A percentile compares a stretch with the other conserved stretches of the same genome.
Evolutionary conservation across 1,140 invertebrate genomes (phyloP).

Genomic region (Druon quercuslanigerum): DNA sequence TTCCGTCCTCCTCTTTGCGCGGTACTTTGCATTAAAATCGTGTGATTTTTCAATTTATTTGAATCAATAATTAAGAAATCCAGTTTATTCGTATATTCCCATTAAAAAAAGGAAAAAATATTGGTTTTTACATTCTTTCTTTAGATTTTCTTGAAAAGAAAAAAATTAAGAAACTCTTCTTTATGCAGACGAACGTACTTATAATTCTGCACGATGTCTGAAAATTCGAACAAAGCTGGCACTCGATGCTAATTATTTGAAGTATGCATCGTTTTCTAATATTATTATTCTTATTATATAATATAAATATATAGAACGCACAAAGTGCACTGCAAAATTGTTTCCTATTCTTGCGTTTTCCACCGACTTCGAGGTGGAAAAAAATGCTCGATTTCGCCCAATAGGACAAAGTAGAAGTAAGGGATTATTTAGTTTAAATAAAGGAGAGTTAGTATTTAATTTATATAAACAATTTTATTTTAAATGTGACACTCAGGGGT

Average conservation of each 20-base stretch:
- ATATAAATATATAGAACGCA: background rate
- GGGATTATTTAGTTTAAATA: no score
- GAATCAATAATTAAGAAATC: background rate
- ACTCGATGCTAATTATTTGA: slow-evolving; percentile 53
- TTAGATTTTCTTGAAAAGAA: slow-evolving; percentile 41
- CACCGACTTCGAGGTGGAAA: background rate
- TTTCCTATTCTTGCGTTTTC: background rate
- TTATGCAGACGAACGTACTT: slow-evolving; percentile 35
- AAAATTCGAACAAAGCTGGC: slow-evolving; percentile 54
- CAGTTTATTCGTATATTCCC: background rate
- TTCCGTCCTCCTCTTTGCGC: background rate
- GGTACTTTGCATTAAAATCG: background rate
- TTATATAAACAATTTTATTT: no score
- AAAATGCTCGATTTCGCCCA: background rate
- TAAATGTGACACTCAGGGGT: no score
- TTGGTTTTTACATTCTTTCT: slow-evolving; percentile 31
- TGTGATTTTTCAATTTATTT: no score
- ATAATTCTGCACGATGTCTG: slow-evolving; percentile 54
- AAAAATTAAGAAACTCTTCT: slow-evolving; percentile 39
- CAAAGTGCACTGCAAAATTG: background rate
- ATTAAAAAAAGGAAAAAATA: background rate
- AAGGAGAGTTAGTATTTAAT: no score
- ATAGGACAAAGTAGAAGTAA: no score
- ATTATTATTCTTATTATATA: background rate
- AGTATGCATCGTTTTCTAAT: slow-evolving; percentile 42